phyloP scores from a whole-genome alignment of 2,113 vertebrate species.

The Anoura caudifer region DNA sequence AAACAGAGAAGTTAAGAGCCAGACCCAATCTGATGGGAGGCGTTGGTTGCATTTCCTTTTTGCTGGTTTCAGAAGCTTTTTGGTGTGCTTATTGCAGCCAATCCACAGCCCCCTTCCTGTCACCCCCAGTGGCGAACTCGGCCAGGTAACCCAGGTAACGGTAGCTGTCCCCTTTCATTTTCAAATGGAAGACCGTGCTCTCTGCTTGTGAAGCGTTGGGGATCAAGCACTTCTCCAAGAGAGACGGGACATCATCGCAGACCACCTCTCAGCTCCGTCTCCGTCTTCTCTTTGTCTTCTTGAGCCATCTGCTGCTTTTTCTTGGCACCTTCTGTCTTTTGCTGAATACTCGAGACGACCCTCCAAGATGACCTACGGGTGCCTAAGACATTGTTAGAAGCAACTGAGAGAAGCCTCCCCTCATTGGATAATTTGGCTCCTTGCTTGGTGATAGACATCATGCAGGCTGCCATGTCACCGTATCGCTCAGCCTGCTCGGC shows the following conservation, averaged over 20 bases:
- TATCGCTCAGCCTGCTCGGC: conserved; percentile 97
- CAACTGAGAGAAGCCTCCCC: conserved; percentile 97
- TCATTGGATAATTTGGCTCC: conserved; percentile 87
- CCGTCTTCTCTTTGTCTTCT: conserved; percentile 93
- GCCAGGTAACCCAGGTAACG: conserved; percentile 97
- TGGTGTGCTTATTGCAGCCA: conserved; percentile 89
- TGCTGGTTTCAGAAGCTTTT: conserved; percentile 46
- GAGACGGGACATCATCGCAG: conserved; percentile 93
- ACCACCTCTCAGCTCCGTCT: conserved; percentile 91
- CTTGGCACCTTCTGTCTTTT: conserved; percentile 88
- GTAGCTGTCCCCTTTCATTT: conserved; percentile 99
- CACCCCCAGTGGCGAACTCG: conserved; percentile 90
- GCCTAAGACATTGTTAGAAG: conserved; percentile 98
- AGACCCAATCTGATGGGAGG: conserved; percentile 96
- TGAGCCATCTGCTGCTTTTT: conserved; percentile 88
- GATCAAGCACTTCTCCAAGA: conserved; percentile 88
- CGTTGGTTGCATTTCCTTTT: conserved; percentile 85
- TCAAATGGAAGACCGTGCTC: conserved; percentile 97
- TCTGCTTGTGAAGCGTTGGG: conserved; percentile 87
- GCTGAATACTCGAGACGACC: conserved; percentile 94
- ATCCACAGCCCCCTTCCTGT: conserved; percentile 86
- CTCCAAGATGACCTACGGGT: conserved; percentile 96
- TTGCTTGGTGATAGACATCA: conserved; percentile 92
- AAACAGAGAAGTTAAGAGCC: conserved; percentile 96
- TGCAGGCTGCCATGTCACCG: conserved; percentile 93